Percentiles rank a stretch among this genome's conserved stretches.
These are phyloP conservation scores for Drosophila sp. DNA, from an alignment of 1,140 invertebrate species.

Conservation along the genomic window DNA sequence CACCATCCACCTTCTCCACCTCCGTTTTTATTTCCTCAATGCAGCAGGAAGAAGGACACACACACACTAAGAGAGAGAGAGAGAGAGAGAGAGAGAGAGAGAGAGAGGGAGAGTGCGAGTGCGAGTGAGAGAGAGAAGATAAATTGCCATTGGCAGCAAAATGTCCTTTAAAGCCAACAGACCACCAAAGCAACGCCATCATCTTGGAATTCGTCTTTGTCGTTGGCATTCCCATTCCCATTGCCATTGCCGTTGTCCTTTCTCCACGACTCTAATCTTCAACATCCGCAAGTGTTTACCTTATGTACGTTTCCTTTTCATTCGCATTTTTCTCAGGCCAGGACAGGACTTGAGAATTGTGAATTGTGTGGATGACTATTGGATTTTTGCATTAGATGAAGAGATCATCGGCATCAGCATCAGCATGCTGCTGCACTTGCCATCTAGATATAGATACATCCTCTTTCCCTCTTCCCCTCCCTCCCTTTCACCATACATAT, in stretches of 20 bases:
- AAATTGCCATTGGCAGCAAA: constrained; percentile 72
- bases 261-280: constrained; percentile 48
- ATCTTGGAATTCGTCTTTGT: constrained; percentile 6
- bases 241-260: background rate
- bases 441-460: background rate
- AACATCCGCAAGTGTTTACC: constrained; percentile 79
- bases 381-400: constrained; percentile 69
- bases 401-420: constrained; percentile 28
- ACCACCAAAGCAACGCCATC: constrained; percentile 46
- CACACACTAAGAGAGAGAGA: background rate
- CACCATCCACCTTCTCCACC: background rate
- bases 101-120: no score
- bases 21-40: constrained; percentile 53
- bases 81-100: background rate
- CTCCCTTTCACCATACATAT: no score
- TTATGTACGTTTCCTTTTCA: constrained; percentile 63
- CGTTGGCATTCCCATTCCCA: background rate
- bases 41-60: constrained; percentile 37
- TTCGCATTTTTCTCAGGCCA: constrained; percentile 57
- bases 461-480: background rate
- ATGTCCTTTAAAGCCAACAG: constrained; percentile 78
- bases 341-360: constrained; percentile 53
- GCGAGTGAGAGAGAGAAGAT: constrained; percentile 45
- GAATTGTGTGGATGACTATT: constrained; percentile 72
- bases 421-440: constrained; percentile 9